Conservation (phyloP, 2,888 invertebrate species). For the Horisme vitalbata region DNA sequence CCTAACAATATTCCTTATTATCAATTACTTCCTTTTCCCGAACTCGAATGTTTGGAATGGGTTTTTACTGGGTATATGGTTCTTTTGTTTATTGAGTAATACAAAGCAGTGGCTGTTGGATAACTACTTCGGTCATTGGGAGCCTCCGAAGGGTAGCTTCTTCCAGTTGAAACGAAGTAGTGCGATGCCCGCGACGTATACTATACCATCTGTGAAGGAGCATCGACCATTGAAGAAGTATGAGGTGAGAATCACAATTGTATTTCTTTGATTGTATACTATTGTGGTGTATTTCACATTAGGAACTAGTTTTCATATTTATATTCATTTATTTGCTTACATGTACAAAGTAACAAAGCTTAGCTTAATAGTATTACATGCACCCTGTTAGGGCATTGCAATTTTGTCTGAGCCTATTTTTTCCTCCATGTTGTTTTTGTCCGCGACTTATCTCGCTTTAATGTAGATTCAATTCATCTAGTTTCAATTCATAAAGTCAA, state of each 20-base stretch:
- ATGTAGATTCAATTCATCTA: no score
- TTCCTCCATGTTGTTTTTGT: no score
- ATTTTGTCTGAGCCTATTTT: no score
- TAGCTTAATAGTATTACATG: no score
- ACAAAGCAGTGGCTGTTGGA: slow-evolving; percentile 66
- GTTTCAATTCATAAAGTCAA: no score
- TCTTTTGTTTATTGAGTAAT: slow-evolving; percentile 59
- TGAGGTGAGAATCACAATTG: no score
- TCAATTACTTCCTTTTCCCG: slow-evolving; percentile 65
- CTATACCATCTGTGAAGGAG: slow-evolving; percentile 85
- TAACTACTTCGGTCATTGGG: slow-evolving; percentile 65
- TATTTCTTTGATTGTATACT: no score
- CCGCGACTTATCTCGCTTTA: no score
- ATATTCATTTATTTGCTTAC: no score
- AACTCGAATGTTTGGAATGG: slow-evolving; percentile 70
- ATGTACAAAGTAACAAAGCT: no score
- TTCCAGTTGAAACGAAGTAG: slow-evolving; percentile 55
- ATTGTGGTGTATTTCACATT: slow-evolving; percentile 3
- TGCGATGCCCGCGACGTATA: slow-evolving; percentile 59
- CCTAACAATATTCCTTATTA: slow-evolving; percentile 59
- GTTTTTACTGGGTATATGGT: slow-evolving; percentile 72
- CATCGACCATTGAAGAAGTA: slow-evolving; percentile 83
- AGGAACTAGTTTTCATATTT: no score
- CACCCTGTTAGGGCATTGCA: no score
- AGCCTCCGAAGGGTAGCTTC: slow-evolving; percentile 45